phyloP scores from a whole-genome alignment of 2,113 vertebrate genomes.

The Chiloscyllium plagiosum region DNA sequence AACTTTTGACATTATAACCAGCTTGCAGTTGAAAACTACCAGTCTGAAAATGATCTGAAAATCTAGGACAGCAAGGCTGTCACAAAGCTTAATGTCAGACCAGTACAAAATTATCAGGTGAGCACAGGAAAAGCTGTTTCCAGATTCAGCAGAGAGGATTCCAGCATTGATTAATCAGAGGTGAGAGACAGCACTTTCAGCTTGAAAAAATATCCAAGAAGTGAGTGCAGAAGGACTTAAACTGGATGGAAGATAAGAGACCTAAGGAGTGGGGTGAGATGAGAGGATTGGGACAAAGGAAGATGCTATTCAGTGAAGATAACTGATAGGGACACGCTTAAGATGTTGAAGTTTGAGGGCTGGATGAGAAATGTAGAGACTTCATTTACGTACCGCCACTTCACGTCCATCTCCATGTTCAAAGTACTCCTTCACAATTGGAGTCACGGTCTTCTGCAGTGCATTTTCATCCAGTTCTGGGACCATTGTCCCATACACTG shows the following conservation, averaged over 20 bases:
- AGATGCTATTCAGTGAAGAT: not conserved
- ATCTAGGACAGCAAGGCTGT: not conserved
- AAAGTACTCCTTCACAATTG: conserved; percentile 76
- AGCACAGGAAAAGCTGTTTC: not conserved
- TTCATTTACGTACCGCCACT: conserved; percentile 58
- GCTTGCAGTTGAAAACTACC: not conserved
- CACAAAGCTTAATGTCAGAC: not conserved
- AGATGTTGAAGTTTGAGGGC: not conserved
- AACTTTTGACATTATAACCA: not conserved
- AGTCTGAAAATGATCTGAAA: not conserved
- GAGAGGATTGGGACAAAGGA: not conserved
- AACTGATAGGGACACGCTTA: not conserved
- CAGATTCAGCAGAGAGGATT: not conserved
- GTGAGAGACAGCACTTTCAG: not conserved
- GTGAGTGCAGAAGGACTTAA: not conserved
- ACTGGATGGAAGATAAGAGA: not conserved
- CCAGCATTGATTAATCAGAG: not conserved
- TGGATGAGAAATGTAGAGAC: not conserved
- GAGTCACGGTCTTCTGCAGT: conserved; percentile 71
- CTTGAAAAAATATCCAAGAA: not conserved
- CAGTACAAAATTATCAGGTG: not conserved
- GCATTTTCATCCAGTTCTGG: conserved; percentile 70
- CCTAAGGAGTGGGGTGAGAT: not conserved
- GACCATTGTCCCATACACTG: conserved; percentile 69
- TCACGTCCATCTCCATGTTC: conserved; percentile 78